phyloP scores from a whole-genome alignment of 1,140 invertebrate species.

The Apis cerana region DNA sequence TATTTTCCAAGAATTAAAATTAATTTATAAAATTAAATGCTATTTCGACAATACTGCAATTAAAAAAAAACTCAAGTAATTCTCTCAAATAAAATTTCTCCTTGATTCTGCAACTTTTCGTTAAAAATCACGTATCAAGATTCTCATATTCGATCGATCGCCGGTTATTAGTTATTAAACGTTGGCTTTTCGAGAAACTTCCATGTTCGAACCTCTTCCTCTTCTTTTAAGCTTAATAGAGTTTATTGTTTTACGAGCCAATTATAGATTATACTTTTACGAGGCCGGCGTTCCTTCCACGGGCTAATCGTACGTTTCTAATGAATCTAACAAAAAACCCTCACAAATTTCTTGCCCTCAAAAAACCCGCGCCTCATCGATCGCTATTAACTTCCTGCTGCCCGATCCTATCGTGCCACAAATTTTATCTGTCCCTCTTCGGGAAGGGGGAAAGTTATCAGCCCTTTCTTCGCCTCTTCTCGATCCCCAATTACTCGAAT shows the following conservation, averaged over 20 bases:
- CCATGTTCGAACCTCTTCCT: conserved; percentile 13
- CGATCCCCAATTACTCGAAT: conserved; percentile 13
- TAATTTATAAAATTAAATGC: too few species aligned
- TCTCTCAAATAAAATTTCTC: too few species aligned
- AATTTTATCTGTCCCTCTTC: conserved; percentile 47
- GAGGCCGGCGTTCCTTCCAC: conserved; percentile 52
- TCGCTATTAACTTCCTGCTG: conserved; percentile 59
- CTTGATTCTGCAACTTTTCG: too few species aligned
- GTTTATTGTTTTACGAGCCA: conserved; percentile 80
- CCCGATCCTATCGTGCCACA: conserved; percentile 50
- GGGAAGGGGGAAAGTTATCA: not conserved
- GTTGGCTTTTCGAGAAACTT: conserved; percentile 43
- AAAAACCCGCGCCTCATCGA: too few species aligned
- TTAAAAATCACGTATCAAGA: too few species aligned
- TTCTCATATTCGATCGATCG: not conserved
- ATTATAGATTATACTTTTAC: conserved; percentile 78
- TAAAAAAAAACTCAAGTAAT: too few species aligned
- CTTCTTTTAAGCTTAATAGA: conserved; percentile 65
- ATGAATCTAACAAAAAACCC: conserved; percentile 69
- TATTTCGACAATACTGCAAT: too few species aligned
- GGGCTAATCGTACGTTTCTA: conserved; percentile 62
- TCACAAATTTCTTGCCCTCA: conserved; percentile 62
- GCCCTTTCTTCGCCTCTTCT: not conserved
- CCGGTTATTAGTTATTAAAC: conserved; percentile 64
- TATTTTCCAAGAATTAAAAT: too few species aligned